These are phyloP conservation scores for Melitaea athalia DNA, from an alignment of 2,888 invertebrate genomes.

Conservation along the genomic window DNA sequence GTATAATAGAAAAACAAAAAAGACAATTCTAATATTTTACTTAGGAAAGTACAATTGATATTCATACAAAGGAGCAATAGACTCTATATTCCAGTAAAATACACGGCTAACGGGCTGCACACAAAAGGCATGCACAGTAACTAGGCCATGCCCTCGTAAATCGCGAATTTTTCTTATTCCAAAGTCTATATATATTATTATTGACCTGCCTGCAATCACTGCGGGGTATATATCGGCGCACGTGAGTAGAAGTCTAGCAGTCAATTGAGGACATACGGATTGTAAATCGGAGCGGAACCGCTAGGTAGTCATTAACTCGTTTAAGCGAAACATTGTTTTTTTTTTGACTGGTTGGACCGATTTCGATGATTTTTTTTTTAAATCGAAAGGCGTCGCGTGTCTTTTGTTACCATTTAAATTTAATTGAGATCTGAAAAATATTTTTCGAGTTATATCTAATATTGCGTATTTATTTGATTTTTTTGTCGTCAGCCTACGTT, in stretches of 20 bases:
- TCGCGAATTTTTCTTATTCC: slow-evolving; percentile 47
- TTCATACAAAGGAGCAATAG: neutral
- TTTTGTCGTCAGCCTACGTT: no score
- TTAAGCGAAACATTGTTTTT: neutral
- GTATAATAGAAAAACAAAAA: no score
- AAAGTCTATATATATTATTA: slow-evolving; percentile 60
- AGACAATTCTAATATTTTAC: neutral
- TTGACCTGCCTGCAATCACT: slow-evolving; percentile 62
- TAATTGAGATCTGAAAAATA: no score
- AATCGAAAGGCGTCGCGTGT: no score
- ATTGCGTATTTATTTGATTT: no score
- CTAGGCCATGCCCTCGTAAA: slow-evolving; percentile 26
- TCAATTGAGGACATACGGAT: slow-evolving; percentile 29
- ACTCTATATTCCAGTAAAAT: slow-evolving; percentile 3
- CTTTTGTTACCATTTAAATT: no score
- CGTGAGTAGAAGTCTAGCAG: slow-evolving; percentile 42
- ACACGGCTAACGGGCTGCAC: neutral
- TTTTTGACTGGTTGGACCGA: no score
- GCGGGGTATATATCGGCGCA: slow-evolving; percentile 41
- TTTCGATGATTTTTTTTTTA: no score
- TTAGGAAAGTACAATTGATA: neutral
- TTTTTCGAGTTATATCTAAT: no score
- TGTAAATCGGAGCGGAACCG: slow-evolving; percentile 16
- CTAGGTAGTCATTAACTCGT: neutral
- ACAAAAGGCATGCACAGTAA: slow-evolving; percentile 11